Evolutionary conservation across 2,797 vertebrate species (phyloP), one percentile per base, ranked within the genome.

Genomic region (Amblyopsis hoosieri): DNA sequence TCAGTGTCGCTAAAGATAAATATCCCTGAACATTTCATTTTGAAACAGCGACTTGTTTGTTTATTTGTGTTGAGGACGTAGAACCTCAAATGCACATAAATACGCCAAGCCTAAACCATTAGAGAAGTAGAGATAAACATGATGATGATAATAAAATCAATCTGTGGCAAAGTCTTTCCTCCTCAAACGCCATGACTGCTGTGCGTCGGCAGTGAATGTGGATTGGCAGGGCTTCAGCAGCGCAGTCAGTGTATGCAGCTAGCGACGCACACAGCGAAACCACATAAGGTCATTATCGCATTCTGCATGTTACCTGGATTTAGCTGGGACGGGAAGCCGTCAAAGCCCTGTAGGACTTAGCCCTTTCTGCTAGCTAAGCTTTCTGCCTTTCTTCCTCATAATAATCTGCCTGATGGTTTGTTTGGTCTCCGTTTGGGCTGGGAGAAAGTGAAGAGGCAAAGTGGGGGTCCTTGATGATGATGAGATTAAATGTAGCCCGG

Each of bases 401-500:
- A 89, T 90, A 92, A 91, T 89, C 87, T 85, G 79, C 82, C 80
- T 89, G 90, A 88, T 88, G 85, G 86, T 90, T 90, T 90, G 88
- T 92, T 90, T 91, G 89, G 87, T 85, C 83, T 87, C 81, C 78
- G 76, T 75, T 70, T 52, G 77, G 69, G 84, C 86, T 89, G 84
- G 71, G 83, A 82, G 64, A 69, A 93, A 79, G 93, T 81, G 90
- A 89, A 90, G 80, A 91, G 93, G 91, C 92, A 93, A 84, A 93
- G 86, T 93, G 84, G 87, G 86, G 91, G 89, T 91, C 90, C 90
- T 92, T 90, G 93, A 92, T 90, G 94, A 91, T 80, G 94, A 92
- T 79, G 92, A 95, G 96, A 96, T 96, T 94, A 96, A 94, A 92
- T 88, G 94, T 84, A 95, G 96, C 95, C 96, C 94, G 96, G 94